Evolutionary conservation across 2,888 invertebrate species (phyloP), one percentile per base, ranked within the genome.

Genomic region (Thecophora atra): DNA sequence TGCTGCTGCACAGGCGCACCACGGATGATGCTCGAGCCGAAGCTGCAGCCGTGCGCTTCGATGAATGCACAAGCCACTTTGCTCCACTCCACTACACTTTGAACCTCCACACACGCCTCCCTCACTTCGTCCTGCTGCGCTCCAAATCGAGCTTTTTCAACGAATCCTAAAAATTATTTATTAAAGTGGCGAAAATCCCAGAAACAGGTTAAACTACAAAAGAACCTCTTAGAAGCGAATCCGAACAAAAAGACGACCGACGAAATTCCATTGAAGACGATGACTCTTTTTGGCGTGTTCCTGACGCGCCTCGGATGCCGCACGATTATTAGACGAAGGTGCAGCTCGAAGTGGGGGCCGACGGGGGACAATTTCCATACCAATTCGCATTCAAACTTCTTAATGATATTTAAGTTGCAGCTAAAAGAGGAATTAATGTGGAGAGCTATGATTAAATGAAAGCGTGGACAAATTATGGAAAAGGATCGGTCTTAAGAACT

Each of bases 121-220:
- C 19, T n/a, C 56, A 24, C 30, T 56, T 24, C n/a, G 56, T 15
- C 37, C 44, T 21, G 4, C 24, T 21, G 21, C 42, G 4, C 30
- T 44, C 21, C 21, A 19, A 17, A 24, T 28, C 60, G 60, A 58
- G 37, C 70, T 52, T 54, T 60, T 62, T 69, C 60, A 69, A 63
- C 79, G 79, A 81, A 81, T 81, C 82, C 82, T 81, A 82, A 84
- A 84, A 84, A 83, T 83, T 84, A 84, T 83, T 84, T 84, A 84
- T 83, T 83, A 83, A 82, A 81, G 82, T 80, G 81, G 81, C 79
- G 80, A 79, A 81, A 80, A 81, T 81, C 81, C 79, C 80, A 69
- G 79, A 84, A 83, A 83, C 83, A 84, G 84, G 83, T 83, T 83
- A 82, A 82, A 83, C 70, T 70, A 44, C 67, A 60, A 60, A 42